Evolutionary conservation across 30 jellyfish, hydroid and myxozoan species (phyloP).

Genomic region (Rhopilema esculentum): DNA sequence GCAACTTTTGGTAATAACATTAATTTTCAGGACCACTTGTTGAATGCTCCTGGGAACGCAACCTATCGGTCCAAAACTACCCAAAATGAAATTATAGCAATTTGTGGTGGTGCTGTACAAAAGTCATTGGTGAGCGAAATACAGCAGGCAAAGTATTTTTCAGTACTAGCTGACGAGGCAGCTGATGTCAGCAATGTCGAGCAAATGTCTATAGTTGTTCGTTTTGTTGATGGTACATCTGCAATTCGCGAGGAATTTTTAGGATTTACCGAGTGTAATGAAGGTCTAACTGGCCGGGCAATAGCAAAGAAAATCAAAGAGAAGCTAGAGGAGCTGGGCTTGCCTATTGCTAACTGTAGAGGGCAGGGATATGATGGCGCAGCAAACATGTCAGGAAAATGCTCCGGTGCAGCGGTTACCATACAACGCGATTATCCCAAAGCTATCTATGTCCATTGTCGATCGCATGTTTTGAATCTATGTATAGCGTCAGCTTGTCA

Average conservation of each 20-base stretch:
- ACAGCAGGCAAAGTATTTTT: conserved; percentile 40
- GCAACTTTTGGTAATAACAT: conserved; percentile 21
- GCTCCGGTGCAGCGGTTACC: conserved; percentile 44
- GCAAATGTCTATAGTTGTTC: conserved; percentile 51
- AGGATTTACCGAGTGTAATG: conserved; percentile 35
- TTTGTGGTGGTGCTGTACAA: conserved; percentile 27
- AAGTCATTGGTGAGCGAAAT: conserved; percentile 14
- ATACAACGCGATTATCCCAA: conserved; percentile 62
- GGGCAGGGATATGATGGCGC: conserved; percentile 26
- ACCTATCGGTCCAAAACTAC: too few relatives aligned
- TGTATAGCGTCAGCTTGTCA: conserved; percentile 52
- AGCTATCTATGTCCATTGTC: too few relatives aligned
- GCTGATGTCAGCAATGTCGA: conserved; percentile 49
- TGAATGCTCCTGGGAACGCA: conserved; percentile 6
- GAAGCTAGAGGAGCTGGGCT: background rate
- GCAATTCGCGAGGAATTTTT: conserved; percentile 45
- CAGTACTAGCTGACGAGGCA: conserved; percentile 66
- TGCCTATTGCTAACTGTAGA: background rate
- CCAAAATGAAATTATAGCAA: conserved; percentile 22
- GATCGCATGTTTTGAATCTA: conserved; percentile 39
- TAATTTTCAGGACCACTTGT: conserved; percentile 20
- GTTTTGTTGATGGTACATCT: conserved; percentile 17
- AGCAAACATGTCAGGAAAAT: conserved; percentile 54
- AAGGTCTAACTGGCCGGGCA: conserved; percentile 56
- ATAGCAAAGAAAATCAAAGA: background rate